Base-by-base conservation (phyloP, 1,140 invertebrate genomes). In the Caerostris extrusa region DNA sequence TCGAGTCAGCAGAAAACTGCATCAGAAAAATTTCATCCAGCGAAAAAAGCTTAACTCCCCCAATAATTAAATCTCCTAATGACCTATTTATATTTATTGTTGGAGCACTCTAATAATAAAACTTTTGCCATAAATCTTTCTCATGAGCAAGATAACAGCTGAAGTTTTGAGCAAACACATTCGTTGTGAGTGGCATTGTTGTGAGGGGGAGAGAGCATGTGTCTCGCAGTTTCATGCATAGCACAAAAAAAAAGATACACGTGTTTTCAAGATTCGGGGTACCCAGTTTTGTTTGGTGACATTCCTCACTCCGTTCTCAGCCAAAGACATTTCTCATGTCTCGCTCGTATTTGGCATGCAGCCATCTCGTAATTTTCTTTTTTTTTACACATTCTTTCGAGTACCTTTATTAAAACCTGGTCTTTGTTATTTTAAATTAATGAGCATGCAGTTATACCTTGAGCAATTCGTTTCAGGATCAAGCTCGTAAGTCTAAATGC, bases 271-370 rank as follows among this genome's bases (percentile, higher is more conserved):
- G 82, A 57, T 58, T 83, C 82, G 55, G 55, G 34, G 50, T 50
- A 34, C 34, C 71, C 5, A 34, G 50, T 83, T 83, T 83, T 53
- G 56, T 83, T 83, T 56, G 82, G n/a, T 12, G 55, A n/a, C 56
- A 19, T 57, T 55, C 55, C 17, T 19, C 55, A 5, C 14, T 58
- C 55, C 53, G n/a, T 83, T n/a, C 56, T 83, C 56, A 83, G 82
- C 82, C 82, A 58, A 83, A 83, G 56, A 58, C 82, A 83, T 83
- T 83, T 83, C 56, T 83, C 82, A 57, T 17, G 53, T 83, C 82
- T 83, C 53, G n/a, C 82, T 19, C 82, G 56, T 58, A 83, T 83
- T 56, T 83, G 82, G 82, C 82, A 57, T 34, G 5, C 12, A 12
- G 56, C 82, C 56, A 56, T 12, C 3, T 55, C 34, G 14, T 17